phyloP scores from a whole-genome alignment of 2,797 vertebrate genomes.

The Menidia menidia region DNA sequence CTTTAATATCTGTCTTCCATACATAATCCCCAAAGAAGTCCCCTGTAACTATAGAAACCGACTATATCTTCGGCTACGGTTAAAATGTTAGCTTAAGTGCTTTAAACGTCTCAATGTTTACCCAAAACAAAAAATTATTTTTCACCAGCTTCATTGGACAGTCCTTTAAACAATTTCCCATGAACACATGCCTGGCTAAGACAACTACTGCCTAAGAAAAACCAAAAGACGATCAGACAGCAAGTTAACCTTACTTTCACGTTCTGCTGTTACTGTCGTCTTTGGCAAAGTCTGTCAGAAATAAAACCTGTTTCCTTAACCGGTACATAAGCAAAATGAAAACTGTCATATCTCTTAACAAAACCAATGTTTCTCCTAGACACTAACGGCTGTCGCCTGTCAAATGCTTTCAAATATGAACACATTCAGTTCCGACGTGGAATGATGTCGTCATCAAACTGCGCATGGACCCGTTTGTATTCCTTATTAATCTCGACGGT shows the following conservation, averaged over 20 bases:
- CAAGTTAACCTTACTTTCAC: neutral
- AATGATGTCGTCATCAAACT: slow-evolving; percentile 25
- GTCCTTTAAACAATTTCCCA: neutral
- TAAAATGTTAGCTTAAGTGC: neutral
- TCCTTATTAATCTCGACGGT: neutral
- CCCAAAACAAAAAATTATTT: too few species aligned
- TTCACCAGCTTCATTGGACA: neutral
- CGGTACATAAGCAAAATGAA: neutral
- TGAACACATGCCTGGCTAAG: neutral
- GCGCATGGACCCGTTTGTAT: neutral
- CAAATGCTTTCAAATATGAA: neutral
- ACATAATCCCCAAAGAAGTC: neutral
- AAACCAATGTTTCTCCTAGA: neutral
- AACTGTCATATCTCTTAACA: too few species aligned
- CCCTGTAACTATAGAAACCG: neutral
- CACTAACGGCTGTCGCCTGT: neutral
- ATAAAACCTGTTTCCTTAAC: neutral
- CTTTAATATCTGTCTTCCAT: neutral
- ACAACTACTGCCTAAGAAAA: neutral
- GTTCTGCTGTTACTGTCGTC: neutral
- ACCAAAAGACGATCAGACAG: neutral
- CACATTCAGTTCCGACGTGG: slow-evolving; percentile 26
- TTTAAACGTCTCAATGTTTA: too few species aligned
- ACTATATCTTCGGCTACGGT: neutral
- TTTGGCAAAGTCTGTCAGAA: neutral